Percentiles rank a stretch among this genome's conserved stretches.
These are phyloP conservation scores for Synanceia verrucosa DNA, from an alignment of 2,797 vertebrate genomes.

Conservation along the genomic window DNA sequence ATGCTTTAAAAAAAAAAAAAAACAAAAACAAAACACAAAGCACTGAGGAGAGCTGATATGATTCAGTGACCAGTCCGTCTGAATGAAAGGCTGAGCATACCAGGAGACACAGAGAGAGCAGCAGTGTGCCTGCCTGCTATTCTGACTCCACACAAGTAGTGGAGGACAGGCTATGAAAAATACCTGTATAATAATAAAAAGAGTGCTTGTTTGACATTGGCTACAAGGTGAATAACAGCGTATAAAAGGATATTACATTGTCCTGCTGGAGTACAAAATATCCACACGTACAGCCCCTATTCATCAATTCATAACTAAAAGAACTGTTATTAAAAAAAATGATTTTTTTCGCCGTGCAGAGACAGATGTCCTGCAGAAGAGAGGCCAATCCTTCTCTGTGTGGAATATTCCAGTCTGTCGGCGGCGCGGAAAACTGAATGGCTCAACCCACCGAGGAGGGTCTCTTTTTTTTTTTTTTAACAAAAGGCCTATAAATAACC, in stretches of 20 bases:
- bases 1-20: not conserved
- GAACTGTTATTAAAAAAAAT: conserved; percentile 50
- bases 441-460: conserved; percentile 55
- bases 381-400: conserved; percentile 70
- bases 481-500: conserved; percentile 65
- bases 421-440: conserved; percentile 43
- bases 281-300: conserved; percentile 56
- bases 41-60: conserved; percentile 38
- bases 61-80: conserved; percentile 49
- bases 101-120: not conserved
- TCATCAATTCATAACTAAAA: conserved; percentile 47
- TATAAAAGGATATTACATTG: conserved; percentile 53
- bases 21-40: conserved; percentile 6
- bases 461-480: not conserved
- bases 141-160: conserved; percentile 24
- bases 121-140: conserved; percentile 31
- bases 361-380: conserved; percentile 66
- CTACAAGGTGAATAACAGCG: conserved; percentile 49
- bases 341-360: conserved; percentile 48
- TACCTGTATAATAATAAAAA: conserved; percentile 1
- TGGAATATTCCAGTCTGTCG: conserved; percentile 78
- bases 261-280: conserved; percentile 58
- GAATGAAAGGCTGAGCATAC: conserved; percentile 35
- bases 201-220: conserved; percentile 64
- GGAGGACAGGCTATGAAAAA: conserved; percentile 21